Evolutionary conservation across 1,140 invertebrate genomes (phyloP).

Genomic region (Ctenoplectra terminalis): DNA sequence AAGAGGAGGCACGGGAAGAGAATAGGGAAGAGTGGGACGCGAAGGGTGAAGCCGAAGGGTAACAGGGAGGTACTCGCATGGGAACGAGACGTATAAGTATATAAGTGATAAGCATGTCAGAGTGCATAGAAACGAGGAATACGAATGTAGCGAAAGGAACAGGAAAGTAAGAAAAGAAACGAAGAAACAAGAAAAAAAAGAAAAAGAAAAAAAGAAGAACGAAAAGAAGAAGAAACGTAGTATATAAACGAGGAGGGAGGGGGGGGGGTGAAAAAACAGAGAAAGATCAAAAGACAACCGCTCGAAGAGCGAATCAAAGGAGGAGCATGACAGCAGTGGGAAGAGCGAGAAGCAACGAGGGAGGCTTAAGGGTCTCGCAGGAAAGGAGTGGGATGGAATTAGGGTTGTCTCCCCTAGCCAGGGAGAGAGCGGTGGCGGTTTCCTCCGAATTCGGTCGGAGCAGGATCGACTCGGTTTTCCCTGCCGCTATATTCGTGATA

Average conservation of each 20-base stretch:
- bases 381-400: conserved; percentile 25
- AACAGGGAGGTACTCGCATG: neutral
- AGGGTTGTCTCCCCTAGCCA: conserved; percentile 45
- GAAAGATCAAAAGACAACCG: conserved; percentile 48
- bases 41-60: neutral
- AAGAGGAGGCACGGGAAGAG: neutral
- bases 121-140: neutral
- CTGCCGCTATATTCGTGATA: conserved; percentile 52
- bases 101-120: neutral
- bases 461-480: conserved; percentile 59
- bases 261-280: conserved; percentile 14
- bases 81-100: neutral
- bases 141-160: neutral
- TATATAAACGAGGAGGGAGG: no score
- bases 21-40: neutral
- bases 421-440: conserved; percentile 25
- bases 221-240: neutral
- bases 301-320: neutral
- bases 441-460: conserved; percentile 47
- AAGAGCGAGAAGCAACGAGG: neutral
- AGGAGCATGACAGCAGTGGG: neutral
- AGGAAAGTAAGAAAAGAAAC: neutral
- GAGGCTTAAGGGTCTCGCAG: conserved; percentile 15
- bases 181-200: neutral
- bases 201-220: neutral